phyloP scores from a whole-genome alignment of 2,888 invertebrate species.

The Rhagonycha lutea region DNA sequence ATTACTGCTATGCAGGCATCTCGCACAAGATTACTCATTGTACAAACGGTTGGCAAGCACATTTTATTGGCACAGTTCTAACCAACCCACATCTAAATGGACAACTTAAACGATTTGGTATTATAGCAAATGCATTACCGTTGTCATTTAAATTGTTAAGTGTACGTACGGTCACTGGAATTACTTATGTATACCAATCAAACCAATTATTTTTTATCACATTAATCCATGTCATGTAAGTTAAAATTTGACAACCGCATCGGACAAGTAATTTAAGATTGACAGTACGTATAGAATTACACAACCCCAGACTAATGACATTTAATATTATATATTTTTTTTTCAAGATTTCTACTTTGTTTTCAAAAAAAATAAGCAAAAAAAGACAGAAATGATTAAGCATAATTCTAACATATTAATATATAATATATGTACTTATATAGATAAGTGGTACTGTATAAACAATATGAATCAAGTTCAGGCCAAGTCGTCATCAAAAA shows the following conservation, averaged over 20 bases:
- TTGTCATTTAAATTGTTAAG: slow-evolving; percentile 35
- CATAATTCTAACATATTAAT: slow-evolving; percentile 42
- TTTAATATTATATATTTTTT: slow-evolving; percentile 47
- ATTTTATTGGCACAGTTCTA: slow-evolving; percentile 28
- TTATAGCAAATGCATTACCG: not conserved
- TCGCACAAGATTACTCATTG: slow-evolving; percentile 24
- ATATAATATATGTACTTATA: slow-evolving; percentile 48
- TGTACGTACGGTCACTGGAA: slow-evolving; percentile 46
- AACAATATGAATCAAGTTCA: slow-evolving; percentile 55
- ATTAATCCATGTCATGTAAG: slow-evolving; percentile 49
- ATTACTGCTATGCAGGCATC: slow-evolving; percentile 19
- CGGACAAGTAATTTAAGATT: slow-evolving; percentile 32
- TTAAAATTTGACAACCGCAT: slow-evolving; percentile 23
- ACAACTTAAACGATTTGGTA: not conserved
- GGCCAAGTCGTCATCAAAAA: slow-evolving; percentile 56
- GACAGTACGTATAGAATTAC: slow-evolving; percentile 50
- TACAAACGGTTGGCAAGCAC: slow-evolving; percentile 30
- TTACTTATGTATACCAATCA: slow-evolving; percentile 44
- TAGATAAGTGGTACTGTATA: slow-evolving; percentile 54
- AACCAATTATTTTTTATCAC: slow-evolving; percentile 45
- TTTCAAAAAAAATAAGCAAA: slow-evolving; percentile 48
- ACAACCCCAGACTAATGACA: slow-evolving; percentile 54
- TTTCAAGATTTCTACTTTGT: slow-evolving; percentile 51
- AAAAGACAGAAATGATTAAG: slow-evolving; percentile 53
- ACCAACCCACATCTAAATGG: slow-evolving; percentile 27